Percentiles rank a stretch among this genome's conserved stretches.
Conservation (phyloP, 2,888 invertebrate species). For the Plagodis dolabraria region DNA sequence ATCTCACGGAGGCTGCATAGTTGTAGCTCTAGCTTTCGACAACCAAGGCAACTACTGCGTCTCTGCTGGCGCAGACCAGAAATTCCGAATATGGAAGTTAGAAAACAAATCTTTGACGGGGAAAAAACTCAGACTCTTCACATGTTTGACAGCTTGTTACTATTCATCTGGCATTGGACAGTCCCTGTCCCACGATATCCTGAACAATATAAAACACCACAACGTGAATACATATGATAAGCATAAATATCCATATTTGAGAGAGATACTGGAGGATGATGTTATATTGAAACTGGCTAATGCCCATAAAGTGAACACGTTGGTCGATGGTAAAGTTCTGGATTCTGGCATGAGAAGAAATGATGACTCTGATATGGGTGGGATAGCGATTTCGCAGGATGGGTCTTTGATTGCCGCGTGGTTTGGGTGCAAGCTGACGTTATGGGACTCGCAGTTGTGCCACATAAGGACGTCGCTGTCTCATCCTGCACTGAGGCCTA, state of each 20-base stretch:
- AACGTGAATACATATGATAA: slow-evolving; percentile 40
- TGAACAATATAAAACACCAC: slow-evolving; percentile 65
- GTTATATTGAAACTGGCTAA: slow-evolving; percentile 63
- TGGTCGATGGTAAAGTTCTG: slow-evolving; percentile 35
- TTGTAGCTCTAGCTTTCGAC: slow-evolving; percentile 67
- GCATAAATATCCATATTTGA: slow-evolving; percentile 57
- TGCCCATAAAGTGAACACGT: slow-evolving; percentile 61
- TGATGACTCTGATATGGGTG: slow-evolving; percentile 68
- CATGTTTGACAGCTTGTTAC: slow-evolving; percentile 74
- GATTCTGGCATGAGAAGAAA: slow-evolving; percentile 42
- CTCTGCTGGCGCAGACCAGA: slow-evolving; percentile 75
- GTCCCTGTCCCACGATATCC: slow-evolving; percentile 59
- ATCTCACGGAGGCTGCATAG: slow-evolving; percentile 73
- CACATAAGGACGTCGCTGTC: slow-evolving; percentile 69
- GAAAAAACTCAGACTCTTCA: slow-evolving; percentile 53
- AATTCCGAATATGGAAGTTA: slow-evolving; percentile 73
- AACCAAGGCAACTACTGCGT: slow-evolving; percentile 70
- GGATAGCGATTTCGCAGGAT: slow-evolving; percentile 75
- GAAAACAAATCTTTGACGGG: slow-evolving; percentile 49
- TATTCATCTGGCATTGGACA: slow-evolving; percentile 72
- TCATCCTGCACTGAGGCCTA: slow-evolving; percentile 73
- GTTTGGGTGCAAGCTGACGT: slow-evolving; percentile 76
- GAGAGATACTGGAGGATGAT: slow-evolving; percentile 50
- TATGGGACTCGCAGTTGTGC: slow-evolving; percentile 77
- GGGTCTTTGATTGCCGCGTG: slow-evolving; percentile 81